Evolutionary conservation across 1,140 invertebrate genomes (phyloP).

Genomic region (Nasonia giraulti): DNA sequence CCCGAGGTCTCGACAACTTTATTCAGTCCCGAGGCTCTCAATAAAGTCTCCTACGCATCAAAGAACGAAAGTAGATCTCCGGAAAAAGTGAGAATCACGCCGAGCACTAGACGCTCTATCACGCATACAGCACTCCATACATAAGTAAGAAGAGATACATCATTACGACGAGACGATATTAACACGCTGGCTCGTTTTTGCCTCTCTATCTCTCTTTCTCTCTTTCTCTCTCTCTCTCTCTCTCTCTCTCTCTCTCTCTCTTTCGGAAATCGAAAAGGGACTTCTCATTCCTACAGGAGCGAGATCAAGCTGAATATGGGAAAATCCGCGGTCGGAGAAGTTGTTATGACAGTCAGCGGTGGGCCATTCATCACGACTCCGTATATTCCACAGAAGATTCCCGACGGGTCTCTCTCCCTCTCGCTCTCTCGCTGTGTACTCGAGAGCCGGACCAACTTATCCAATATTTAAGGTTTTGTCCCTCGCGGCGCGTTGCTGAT

Average conservation of each 20-base stretch:
- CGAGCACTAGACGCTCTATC: constrained; percentile 2
- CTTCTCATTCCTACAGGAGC: neutral
- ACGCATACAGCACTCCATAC: constrained; percentile 19
- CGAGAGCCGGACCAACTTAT: constrained; percentile 68
- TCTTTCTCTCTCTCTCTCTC: neutral
- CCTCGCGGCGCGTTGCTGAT: constrained; percentile 70
- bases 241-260: neutral
- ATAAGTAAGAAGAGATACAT: constrained; percentile 51
- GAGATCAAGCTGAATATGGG: constrained; percentile 18
- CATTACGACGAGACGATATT: constrained; percentile 34
- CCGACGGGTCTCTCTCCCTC: constrained; percentile 61
- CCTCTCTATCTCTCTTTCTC: neutral
- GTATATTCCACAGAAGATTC: constrained; percentile 64
- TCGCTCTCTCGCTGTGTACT: constrained; percentile 34
- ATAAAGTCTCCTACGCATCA: neutral
- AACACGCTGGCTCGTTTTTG: neutral
- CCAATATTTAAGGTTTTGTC: constrained; percentile 76
- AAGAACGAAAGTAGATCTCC: neutral
- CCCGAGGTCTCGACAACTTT: neutral
- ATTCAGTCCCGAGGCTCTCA: neutral
- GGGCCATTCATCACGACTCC: constrained; percentile 67
- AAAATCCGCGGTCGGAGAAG: constrained; percentile 55
- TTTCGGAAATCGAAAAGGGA: neutral
- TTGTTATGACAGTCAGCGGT: constrained; percentile 75
- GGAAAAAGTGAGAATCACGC: constrained; percentile 45